These are phyloP conservation scores for Spea multiplicata DNA, from an alignment of 2,113 vertebrate genomes.

Conservation along the genomic window DNA sequence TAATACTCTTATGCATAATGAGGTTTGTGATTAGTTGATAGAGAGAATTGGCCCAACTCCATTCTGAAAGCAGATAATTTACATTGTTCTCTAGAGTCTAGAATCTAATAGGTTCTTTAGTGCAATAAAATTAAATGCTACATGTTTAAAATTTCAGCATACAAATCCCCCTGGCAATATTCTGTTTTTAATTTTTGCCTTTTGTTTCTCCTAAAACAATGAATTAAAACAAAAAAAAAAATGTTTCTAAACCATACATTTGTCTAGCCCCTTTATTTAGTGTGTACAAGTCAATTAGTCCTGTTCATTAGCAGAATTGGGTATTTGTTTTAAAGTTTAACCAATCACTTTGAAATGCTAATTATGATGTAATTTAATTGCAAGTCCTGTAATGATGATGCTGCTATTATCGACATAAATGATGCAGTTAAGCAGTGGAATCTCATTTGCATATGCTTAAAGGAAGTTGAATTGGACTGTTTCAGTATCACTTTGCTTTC, in stretches of 20 bases:
- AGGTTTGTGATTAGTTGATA: conserved; percentile 99
- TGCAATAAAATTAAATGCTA: conserved; percentile 99
- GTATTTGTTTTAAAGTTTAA: conserved; percentile 99
- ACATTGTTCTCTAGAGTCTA: conserved; percentile 99
- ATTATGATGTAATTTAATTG: conserved; percentile 99
- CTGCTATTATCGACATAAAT: conserved; percentile 99
- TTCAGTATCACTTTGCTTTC: conserved; percentile 95
- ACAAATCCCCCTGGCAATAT: conserved; percentile 95
- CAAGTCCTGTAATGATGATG: conserved; percentile 99
- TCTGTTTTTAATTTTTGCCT: conserved; percentile 79
- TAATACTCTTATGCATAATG: conserved; percentile 99
- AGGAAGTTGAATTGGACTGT: conserved; percentile 92
- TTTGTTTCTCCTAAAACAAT: conserved; percentile 76
- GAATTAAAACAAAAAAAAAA: conserved; percentile 82
- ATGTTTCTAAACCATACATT: conserved; percentile 93
- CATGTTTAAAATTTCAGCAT: conserved; percentile 98
- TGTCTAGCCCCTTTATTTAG: conserved; percentile 97
- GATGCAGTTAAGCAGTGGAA: conserved; percentile 99
- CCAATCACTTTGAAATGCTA: conserved; percentile 99
- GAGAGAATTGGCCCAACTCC: conserved; percentile 98
- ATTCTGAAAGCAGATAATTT: conserved; percentile 99
- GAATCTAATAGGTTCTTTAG: conserved; percentile 98
- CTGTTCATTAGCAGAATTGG: conserved; percentile 94
- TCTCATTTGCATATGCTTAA: conserved; percentile 99
- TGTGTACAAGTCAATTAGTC: conserved; percentile 97